Evolutionary conservation across 2,797 vertebrate species (phyloP).

Genomic region (Aeoliscus strigatus): DNA sequence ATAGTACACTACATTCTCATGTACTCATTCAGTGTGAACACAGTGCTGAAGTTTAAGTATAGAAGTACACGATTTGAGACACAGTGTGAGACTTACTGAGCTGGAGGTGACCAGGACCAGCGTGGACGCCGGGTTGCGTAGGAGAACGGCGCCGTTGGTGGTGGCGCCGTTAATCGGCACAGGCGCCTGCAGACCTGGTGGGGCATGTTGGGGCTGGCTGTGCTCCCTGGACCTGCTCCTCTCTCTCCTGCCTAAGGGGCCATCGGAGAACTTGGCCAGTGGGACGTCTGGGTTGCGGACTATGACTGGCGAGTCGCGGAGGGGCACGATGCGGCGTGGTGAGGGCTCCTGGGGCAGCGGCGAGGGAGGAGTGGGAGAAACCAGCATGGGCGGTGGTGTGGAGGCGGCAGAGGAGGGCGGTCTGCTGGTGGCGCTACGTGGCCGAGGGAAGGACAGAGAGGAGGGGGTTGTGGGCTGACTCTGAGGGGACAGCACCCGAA

Average conservation of each 20-base stretch:
- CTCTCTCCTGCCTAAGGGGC: conserved; percentile 63
- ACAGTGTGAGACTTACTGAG: no score
- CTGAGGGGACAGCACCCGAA: conserved; percentile 81
- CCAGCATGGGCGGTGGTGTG: conserved; percentile 78
- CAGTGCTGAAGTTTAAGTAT: no score
- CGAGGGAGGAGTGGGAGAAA: conserved; percentile 79
- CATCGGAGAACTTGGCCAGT: conserved; percentile 72
- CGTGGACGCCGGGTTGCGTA: conserved; percentile 73
- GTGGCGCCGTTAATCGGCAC: conserved; percentile 80
- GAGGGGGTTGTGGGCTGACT: conserved; percentile 65
- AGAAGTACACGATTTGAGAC: no score
- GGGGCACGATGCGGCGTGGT: conserved; percentile 78
- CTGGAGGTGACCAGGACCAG: conserved; percentile 68
- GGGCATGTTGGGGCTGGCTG: conserved; percentile 30
- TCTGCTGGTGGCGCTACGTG: conserved; percentile 63
- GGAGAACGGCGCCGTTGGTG: conserved; percentile 69
- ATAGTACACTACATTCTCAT: no score
- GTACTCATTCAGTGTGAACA: no score
- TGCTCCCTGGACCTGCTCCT: conserved; percentile 33
- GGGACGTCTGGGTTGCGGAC: conserved; percentile 91
- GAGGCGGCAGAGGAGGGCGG: conserved; percentile 73
- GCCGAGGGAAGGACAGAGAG: conserved; percentile 69
- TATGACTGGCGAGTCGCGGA: conserved; percentile 87
- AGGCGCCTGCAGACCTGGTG: conserved; percentile 74
- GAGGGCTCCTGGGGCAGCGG: conserved; percentile 77